These are phyloP conservation scores for Bolborhynchus lineola DNA, from an alignment of 2,113 vertebrate species.

Conservation along the genomic window DNA sequence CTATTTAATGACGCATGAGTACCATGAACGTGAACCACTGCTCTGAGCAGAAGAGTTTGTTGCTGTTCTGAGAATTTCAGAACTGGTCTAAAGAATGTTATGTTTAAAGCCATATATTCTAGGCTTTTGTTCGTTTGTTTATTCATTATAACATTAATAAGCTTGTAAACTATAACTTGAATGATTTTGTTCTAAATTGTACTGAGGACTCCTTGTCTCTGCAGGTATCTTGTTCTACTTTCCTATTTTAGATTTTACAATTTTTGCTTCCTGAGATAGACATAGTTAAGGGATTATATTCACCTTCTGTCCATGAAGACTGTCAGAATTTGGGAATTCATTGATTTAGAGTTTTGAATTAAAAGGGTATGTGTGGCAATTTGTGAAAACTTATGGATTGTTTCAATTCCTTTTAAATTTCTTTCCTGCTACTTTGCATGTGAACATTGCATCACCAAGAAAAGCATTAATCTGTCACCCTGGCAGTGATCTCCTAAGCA, in stretches of 20 bases:
- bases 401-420: not conserved
- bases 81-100: not conserved
- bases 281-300: not conserved
- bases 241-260: not conserved
- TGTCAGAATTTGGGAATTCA: not conserved
- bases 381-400: not conserved
- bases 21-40: accelerated
- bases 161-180: not conserved
- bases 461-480: too few species aligned
- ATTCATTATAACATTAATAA: not conserved
- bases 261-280: not conserved
- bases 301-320: not conserved
- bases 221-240: not conserved
- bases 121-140: not conserved
- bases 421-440: not conserved
- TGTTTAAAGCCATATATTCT: not conserved
- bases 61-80: not conserved
- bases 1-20: accelerated
- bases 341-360: not conserved
- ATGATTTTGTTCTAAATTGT: not conserved
- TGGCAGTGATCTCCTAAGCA: too few species aligned
- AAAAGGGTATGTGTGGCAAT: not conserved
- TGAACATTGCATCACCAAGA: accelerated
- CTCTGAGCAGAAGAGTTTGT: not conserved
- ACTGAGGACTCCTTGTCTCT: not conserved